These are phyloP conservation scores for Seriola rivoliana DNA, from an alignment of 2,113 vertebrate genomes.

Conservation along the genomic window DNA sequence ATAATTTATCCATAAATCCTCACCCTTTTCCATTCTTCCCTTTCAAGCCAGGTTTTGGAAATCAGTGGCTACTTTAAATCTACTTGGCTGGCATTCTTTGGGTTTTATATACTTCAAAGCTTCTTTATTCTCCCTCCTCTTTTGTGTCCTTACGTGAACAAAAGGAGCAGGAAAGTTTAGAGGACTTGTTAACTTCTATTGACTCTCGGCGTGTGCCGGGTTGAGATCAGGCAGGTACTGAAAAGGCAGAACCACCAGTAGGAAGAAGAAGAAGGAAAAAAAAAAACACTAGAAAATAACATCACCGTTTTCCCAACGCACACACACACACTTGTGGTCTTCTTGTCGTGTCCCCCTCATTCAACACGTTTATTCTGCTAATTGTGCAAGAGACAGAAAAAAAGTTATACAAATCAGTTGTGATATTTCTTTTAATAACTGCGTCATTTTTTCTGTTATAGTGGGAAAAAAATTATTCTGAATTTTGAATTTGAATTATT, in stretches of 20 bases:
- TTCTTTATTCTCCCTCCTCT: conserved; percentile 89
- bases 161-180: conserved; percentile 96
- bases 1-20: conserved; percentile 99
- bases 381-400: not conserved
- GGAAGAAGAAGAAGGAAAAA: conserved; percentile 84
- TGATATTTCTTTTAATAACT: not conserved
- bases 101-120: conserved; percentile 98
- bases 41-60: conserved; percentile 95
- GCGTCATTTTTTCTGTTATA: not conserved
- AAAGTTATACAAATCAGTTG: conserved; percentile 53
- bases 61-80: conserved; percentile 99
- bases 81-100: conserved; percentile 98
- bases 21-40: conserved; percentile 92
- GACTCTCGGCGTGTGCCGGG: conserved; percentile 99
- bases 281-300: conserved; percentile 81
- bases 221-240: conserved; percentile 99
- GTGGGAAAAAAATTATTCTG: too few species aligned
- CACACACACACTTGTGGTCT: conserved; percentile 31
- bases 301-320: conserved; percentile 83
- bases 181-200: conserved; percentile 99
- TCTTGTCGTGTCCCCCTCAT: conserved; percentile 13
- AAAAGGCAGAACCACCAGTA: conserved; percentile 96
- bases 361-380: conserved; percentile 5
- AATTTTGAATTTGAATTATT: not conserved
- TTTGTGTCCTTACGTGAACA: conserved; percentile 92